Percentiles rank a stretch among this genome's conserved stretches.
Conservation (phyloP, 2,888 invertebrate genomes). For the Colletes collaris region DNA sequence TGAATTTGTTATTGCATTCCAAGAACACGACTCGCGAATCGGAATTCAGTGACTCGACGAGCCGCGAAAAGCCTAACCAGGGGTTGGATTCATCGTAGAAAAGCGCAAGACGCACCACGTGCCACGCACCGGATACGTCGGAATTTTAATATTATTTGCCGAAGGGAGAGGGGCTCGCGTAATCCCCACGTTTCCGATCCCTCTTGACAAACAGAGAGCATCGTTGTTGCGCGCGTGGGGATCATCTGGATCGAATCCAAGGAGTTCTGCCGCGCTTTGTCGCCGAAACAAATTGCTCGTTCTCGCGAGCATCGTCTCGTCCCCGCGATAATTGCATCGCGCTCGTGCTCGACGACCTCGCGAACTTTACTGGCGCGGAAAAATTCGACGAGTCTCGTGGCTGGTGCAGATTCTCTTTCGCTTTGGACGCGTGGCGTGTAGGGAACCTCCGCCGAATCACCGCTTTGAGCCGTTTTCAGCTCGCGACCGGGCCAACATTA, state of each 20-base stretch:
- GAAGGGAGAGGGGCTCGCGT: conserved; percentile 61
- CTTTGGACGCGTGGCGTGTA: too few species aligned
- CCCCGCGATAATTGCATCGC: conserved; percentile 56
- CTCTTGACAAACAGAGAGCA: conserved; percentile 78
- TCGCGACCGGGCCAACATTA: conserved; percentile 22
- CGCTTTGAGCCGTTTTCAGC: conserved; percentile 1
- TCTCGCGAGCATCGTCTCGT: conserved; percentile 41
- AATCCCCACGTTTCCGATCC: conserved; percentile 77
- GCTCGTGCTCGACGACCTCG: conserved; percentile 41
- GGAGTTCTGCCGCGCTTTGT: conserved; percentile 76
- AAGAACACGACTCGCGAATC: conserved; percentile 22
- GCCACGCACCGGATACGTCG: conserved; percentile 64
- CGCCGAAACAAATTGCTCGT: conserved; percentile 76
- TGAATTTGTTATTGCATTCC: conserved; percentile 52
- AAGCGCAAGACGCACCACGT: conserved; percentile 38
- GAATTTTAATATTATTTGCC: conserved; percentile 78
- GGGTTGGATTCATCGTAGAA: conserved; percentile 7
- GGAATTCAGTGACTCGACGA: background rate
- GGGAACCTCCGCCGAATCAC: background rate
- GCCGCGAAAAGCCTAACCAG: conserved; percentile 7
- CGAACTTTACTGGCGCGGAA: conserved; percentile 31
- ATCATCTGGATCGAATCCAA: conserved; percentile 72
- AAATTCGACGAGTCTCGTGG: conserved; percentile 28
- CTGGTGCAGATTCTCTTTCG: too few species aligned
- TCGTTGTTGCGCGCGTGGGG: conserved; percentile 70